Evolutionary conservation across 1,140 invertebrate species (phyloP), one percentile per base, ranked within the genome.

Genomic region (Neodiprion fabricii): DNA sequence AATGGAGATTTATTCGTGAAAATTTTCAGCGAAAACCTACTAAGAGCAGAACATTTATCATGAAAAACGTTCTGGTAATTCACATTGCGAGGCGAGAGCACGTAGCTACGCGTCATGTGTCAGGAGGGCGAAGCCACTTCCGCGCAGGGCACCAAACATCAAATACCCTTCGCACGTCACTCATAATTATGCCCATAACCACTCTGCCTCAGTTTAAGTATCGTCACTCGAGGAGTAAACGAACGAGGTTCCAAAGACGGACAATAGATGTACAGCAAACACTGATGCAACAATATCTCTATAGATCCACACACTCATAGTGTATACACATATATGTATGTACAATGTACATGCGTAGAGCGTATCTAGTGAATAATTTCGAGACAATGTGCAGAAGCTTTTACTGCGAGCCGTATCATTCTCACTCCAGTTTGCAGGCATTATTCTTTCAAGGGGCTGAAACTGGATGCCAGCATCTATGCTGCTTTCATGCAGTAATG

Each of bases 381-480:
- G 4, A 61, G 53, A 17, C 9, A 61, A 14, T 69, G 21, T 69
- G 67, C 67, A 69, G 67, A 69, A 23, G 67, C 67, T 69, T 69
- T 69, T 69, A 69, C 67, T 47, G 67, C 67, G 21, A 69, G 67
- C 40, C 67, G 67, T 23, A 21, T 21, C 40, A 23, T 69, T 47
- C 21, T 69, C 53, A 61, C 40, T 47, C 17, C 67, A 21, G 14
- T 47, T 23, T 23, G 21, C 12, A 21, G 40, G 67, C 67, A 69
- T 69, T 69, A 69, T 69, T 69, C 67, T 69, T 69, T 69, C 21
- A 69, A 69, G 67, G 67, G 67, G 67, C 67, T 47, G 17, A 21
- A 21, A 69, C 67, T 23, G 21, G 17, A 47, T 21, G 40, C 40
- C 17, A 14, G 17, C 61, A 47, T 11, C 67, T 47, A 11, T 12